Conservation (phyloP, 2,888 invertebrate species). For the Theristus sp. region DNA sequence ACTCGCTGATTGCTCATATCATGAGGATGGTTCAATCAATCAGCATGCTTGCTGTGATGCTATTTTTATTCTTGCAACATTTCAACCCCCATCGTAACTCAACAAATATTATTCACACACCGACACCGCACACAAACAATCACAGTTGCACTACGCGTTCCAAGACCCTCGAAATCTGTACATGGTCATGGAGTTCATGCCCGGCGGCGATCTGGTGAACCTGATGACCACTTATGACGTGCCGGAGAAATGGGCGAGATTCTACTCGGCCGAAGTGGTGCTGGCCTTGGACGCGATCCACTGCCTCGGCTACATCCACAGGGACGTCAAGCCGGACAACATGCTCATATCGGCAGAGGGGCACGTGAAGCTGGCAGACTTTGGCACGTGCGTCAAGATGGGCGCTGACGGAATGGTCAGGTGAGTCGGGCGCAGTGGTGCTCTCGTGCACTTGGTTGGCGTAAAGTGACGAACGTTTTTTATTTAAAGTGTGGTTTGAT, state of each 20-base stretch:
- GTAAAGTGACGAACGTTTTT: too few relatives aligned
- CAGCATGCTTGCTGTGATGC: too few relatives aligned
- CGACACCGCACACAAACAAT: constrained; percentile 4
- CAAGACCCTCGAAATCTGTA: constrained; percentile 90
- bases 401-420: constrained; percentile 38
- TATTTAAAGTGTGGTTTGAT: too few relatives aligned
- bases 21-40: too few relatives aligned
- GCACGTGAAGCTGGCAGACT: constrained; percentile 94
- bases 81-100: background rate
- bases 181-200: constrained; percentile 99
- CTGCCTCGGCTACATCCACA: constrained; percentile 38
- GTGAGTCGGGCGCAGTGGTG: constrained; percentile 25
- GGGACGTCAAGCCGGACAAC: constrained; percentile 87
- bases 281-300: constrained; percentile 82
- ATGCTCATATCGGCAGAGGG: constrained; percentile 38
- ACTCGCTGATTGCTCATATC: too few relatives aligned
- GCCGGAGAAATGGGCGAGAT: constrained; percentile 86
- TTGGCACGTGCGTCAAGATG: constrained; percentile 99
- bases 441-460: too few relatives aligned
- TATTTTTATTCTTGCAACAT: too few relatives aligned
- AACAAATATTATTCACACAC: background rate
- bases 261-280: constrained; percentile 93
- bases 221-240: constrained; percentile 96
- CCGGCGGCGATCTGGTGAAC: constrained; percentile 94
- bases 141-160: constrained; percentile 77